Evolutionary conservation across 2,113 vertebrate genomes (phyloP), one percentile per base, ranked within the genome.

Genomic region (Coturnix japonica): DNA sequence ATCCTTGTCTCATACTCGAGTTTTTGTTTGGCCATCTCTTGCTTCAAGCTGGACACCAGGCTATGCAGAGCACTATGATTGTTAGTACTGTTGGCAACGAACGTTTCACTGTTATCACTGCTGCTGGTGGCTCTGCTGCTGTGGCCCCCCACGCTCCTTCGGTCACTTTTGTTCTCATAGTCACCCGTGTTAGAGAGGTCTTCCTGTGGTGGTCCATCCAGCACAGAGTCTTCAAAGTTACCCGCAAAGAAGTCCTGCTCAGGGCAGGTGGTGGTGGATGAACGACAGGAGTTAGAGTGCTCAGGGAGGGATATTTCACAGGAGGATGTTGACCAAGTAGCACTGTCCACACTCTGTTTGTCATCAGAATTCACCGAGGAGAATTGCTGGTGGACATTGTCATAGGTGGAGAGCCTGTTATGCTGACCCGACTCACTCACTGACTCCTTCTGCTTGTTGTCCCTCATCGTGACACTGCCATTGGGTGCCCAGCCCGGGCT

Each of bases 301-400:
- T 99, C 99, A 0, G 99, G 99, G 10, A 99, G 98, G 21, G 99
- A 99, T 96, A 99, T 99, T 81, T 99, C 99, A 35, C 99, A 99
- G 21, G 99, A 99, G 17, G 99, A 99, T 0, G 99, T 99, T 89
- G 99, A 99, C 99, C 99, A 99, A n/a, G 99, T 99, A 84, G 99
- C 99, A 19, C 99, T 99, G 97, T 99, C 99, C 18, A 99, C 97
- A 0, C 99, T 99, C 97, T 99, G 99, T 31, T 99, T 99, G 97
- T 99, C 99, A 65, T 99, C 99, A 0, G 98, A 98, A 95, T 97
- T 98, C 96, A 97, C 70, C 96, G 97, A 15, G 69, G 98, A 97
- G 93, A 98, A 98, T 94, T 99, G 99, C 31, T 99, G 97, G 46
- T 99, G 99, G 39, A 99, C 99, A 0, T 99, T 99, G 92, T 99